These are phyloP conservation scores for Micoletzkya japonica DNA, from an alignment of 2,888 invertebrate genomes.

Conservation along the genomic window DNA sequence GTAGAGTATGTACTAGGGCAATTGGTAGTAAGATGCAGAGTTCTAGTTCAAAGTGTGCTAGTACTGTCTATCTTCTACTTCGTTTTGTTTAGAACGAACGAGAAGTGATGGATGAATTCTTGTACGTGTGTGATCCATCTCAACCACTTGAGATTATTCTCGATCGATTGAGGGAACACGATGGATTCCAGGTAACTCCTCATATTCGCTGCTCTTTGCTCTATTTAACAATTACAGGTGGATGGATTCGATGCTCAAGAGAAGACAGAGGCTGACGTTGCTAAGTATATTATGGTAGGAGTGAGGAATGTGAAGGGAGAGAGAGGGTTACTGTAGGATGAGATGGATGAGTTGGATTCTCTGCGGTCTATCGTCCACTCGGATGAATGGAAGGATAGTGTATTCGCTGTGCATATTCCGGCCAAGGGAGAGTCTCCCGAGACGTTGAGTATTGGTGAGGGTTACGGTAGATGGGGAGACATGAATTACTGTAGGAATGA, in stretches of 20 bases:
- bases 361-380: constrained; percentile 9
- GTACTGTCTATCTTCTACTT: no score
- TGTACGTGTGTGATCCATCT: constrained; percentile 31
- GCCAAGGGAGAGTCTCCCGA: constrained; percentile 2
- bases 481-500: constrained; percentile 24
- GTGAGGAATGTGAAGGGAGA: background rate
- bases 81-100: constrained; percentile 14
- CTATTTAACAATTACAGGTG: background rate
- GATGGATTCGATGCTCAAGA: constrained; percentile 30
- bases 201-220: no score
- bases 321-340: constrained; percentile 14
- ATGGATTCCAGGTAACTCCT: constrained; percentile 8
- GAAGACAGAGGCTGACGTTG: constrained; percentile 11
- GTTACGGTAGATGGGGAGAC: background rate
- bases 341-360: constrained; percentile 27
- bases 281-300: constrained; percentile 11
- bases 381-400: background rate
- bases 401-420: constrained; percentile 2
- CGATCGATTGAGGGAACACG: constrained; percentile 29
- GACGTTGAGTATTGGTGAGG: background rate
- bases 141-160: constrained; percentile 31
- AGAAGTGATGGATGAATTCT: constrained; percentile 32
- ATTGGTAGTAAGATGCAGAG: no score
- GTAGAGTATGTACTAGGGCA: no score
- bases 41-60: no score